Evolutionary conservation across 2,888 invertebrate species (phyloP).

Genomic region (Dorcus parallelipipedus): DNA sequence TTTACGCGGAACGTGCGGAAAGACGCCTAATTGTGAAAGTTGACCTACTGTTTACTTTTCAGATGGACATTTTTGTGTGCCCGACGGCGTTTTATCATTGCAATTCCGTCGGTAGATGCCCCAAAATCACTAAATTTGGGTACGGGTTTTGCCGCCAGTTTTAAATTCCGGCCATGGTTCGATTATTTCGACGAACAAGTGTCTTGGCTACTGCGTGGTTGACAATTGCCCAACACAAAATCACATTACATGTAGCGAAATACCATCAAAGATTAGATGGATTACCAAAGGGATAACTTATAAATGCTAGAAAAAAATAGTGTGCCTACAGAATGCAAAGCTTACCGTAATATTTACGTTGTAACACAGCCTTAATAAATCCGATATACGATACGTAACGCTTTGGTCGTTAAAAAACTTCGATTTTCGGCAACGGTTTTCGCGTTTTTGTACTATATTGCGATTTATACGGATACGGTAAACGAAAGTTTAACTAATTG

Average conservation of each 20-base stretch:
- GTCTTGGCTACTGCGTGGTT: constrained; percentile 15
- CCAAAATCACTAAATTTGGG: neutral
- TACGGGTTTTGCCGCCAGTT: constrained; percentile 14
- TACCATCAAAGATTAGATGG: constrained; percentile 5
- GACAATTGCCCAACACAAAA: constrained; percentile 11
- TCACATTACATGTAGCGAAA: constrained; percentile 10
- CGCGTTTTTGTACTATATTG: constrained; percentile 48
- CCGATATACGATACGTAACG: constrained; percentile 37
- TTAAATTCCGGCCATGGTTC: constrained; percentile 5
- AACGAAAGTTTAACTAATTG: constrained; percentile 42
- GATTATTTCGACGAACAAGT: constrained; percentile 16
- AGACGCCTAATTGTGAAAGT: neutral
- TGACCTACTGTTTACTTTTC: neutral
- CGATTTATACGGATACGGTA: constrained; percentile 44
- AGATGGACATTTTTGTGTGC: too few relatives aligned
- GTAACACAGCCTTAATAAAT: constrained; percentile 39
- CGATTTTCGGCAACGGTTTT: constrained; percentile 46
- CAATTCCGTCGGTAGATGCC: neutral
- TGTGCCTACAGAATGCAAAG: neutral
- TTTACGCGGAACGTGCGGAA: neutral
- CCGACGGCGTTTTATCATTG: neutral
- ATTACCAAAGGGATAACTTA: constrained; percentile 7
- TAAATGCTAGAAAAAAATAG: neutral
- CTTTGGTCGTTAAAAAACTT: constrained; percentile 39
- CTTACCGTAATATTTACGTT: constrained; percentile 38